Conservation (phyloP, 2,888 invertebrate species). For the Psococerastis gibbosa region DNA sequence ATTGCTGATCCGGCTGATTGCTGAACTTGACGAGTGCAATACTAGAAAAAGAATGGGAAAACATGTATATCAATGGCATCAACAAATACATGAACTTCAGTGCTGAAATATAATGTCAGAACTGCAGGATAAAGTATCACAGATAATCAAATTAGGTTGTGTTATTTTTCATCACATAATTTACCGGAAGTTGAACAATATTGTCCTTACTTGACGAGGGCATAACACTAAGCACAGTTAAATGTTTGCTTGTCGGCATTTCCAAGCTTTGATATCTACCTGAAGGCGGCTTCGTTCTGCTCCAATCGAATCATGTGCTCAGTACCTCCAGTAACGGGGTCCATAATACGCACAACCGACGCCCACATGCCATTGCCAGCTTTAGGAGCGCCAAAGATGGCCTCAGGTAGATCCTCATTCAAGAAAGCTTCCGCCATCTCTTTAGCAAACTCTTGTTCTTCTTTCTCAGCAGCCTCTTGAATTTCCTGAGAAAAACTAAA, state of each 20-base stretch:
- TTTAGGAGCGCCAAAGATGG: conserved; percentile 86
- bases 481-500: conserved; percentile 41
- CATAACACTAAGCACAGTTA: too few species aligned
- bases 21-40: conserved; percentile 66
- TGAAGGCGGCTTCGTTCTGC: conserved; percentile 93
- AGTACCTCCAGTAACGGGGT: conserved; percentile 64
- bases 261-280: too few species aligned
- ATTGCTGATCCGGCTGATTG: conserved; percentile 38
- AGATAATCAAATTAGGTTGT: conserved; percentile 1
- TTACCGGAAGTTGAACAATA: too few species aligned
- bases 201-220: too few species aligned
- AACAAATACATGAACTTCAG: neutral
- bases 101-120: conserved; percentile 9
- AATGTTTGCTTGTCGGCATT: too few species aligned
- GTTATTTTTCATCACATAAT: neutral
- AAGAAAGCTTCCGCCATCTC: conserved; percentile 97
- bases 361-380: conserved; percentile 96
- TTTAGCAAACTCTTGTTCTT: conserved; percentile 85
- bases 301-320: conserved; percentile 61
- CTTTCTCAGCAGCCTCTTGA: conserved; percentile 90
- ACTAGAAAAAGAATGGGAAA: conserved; percentile 29
- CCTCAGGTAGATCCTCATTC: conserved; percentile 85
- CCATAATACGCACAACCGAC: conserved; percentile 68
- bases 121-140: conserved; percentile 15
- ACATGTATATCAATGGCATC: too few species aligned